Percentiles rank a stretch among this genome's conserved stretches.
Conservation (phyloP, 1,140 invertebrate genomes). For the Thrips palmi region DNA sequence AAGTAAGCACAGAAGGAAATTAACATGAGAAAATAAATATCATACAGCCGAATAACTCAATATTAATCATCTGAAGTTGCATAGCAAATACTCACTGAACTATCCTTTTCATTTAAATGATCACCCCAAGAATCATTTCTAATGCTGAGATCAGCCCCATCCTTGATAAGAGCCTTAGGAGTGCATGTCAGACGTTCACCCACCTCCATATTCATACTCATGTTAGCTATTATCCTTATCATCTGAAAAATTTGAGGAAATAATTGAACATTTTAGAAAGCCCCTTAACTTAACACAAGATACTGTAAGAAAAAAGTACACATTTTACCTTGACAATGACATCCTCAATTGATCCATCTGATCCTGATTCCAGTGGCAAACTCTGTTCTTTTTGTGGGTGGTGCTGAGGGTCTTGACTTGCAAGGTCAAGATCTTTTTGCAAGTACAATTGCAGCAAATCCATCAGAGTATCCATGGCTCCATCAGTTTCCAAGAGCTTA, state of each 20-base stretch:
- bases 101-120: background rate
- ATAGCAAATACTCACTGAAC: background rate
- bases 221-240: constrained; percentile 51
- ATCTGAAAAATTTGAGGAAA: constrained; percentile 27
- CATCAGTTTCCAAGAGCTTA: constrained; percentile 34
- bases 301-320: background rate
- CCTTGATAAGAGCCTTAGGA: too few relatives aligned
- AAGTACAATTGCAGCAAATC: constrained; percentile 37
- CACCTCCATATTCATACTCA: constrained; percentile 47
- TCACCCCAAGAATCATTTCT: too few relatives aligned
- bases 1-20: background rate
- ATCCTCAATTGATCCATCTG: constrained; percentile 37
- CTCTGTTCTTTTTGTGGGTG: too few relatives aligned
- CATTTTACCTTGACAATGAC: constrained; percentile 40
- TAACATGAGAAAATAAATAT: background rate
- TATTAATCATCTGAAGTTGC: background rate
- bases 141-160: too few relatives aligned
- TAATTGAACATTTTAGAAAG: constrained; percentile 2
- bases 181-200: constrained; percentile 32
- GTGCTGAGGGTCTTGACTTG: constrained; percentile 5
- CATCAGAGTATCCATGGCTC: constrained; percentile 32
- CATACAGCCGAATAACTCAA: background rate
- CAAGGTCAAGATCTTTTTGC: constrained; percentile 25
- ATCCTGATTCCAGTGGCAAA: constrained; percentile 19
- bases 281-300: background rate